Conservation (phyloP, 2,888 invertebrate species). For the Metellina segmentata region DNA sequence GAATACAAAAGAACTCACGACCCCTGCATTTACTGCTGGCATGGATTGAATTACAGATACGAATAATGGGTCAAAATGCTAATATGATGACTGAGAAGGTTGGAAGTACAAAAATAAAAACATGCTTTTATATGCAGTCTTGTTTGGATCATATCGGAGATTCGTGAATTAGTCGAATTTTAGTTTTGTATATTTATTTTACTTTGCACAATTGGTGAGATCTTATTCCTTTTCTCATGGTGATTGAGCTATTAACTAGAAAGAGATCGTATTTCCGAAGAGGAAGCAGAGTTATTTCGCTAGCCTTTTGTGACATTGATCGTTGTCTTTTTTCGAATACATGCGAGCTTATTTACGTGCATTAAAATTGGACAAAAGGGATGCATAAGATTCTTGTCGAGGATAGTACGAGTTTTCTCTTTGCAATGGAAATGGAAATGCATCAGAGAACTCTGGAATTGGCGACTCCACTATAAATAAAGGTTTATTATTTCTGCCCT, state of each 20-base stretch:
- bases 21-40: constrained; percentile 19
- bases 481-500: too few species aligned
- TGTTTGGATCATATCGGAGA: background rate
- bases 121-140: constrained; percentile 2
- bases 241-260: constrained; percentile 38
- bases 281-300: background rate
- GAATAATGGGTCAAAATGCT: constrained; percentile 7
- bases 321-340: background rate
- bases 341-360: background rate
- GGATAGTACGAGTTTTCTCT: too few species aligned
- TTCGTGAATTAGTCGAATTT: constrained; percentile 12
- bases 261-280: background rate
- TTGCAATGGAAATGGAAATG: too few species aligned
- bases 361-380: background rate
- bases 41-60: constrained; percentile 36
- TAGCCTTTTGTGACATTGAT: background rate
- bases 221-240: constrained; percentile 35
- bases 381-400: background rate
- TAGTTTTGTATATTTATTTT: background rate
- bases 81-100: background rate
- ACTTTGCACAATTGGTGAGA: constrained; percentile 33
- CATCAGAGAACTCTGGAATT: too few species aligned
- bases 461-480: too few species aligned
- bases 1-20: constrained; percentile 40
- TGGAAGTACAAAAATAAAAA: background rate